These are phyloP conservation scores for Falco novaeseelandiae DNA, from an alignment of 2,797 vertebrate species.

Conservation along the genomic window DNA sequence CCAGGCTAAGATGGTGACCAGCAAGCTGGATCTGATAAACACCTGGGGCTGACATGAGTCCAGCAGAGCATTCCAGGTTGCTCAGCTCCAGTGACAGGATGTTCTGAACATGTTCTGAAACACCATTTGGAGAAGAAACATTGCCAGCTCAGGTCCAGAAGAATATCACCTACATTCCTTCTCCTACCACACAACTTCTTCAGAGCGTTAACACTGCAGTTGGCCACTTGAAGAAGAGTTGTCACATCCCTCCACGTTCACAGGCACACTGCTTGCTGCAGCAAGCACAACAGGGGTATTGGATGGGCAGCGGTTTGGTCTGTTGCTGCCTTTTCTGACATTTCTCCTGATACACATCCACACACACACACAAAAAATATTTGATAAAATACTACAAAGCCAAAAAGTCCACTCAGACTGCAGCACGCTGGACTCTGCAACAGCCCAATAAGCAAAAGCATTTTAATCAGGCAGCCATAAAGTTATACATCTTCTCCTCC, in stretches of 20 bases:
- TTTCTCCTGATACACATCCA: not conserved
- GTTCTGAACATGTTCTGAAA: not conserved
- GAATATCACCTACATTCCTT: not conserved
- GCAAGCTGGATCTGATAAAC: not conserved
- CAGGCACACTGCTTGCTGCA: not conserved
- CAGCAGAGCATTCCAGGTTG: not conserved
- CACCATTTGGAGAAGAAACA: not conserved
- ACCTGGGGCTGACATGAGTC: not conserved
- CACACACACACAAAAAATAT: not conserved
- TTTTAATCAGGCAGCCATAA: not conserved
- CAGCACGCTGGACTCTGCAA: not conserved
- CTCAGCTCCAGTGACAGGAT: not conserved
- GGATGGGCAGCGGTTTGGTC: not conserved
- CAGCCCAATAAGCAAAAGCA: not conserved
- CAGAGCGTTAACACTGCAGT: not conserved
- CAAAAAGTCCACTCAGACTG: not conserved
- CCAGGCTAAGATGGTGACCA: not conserved
- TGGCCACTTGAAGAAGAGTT: not conserved
- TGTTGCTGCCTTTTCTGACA: not conserved
- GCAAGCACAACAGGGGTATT: not conserved
- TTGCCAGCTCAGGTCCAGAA: not conserved
- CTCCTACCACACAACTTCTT: not conserved
- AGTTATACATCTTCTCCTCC: not conserved
- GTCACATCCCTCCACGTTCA: not conserved
- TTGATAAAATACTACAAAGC: not conserved